Evolutionary conservation across 2,888 invertebrate genomes (phyloP).

Genomic region (Gisinianus flammeolus): DNA sequence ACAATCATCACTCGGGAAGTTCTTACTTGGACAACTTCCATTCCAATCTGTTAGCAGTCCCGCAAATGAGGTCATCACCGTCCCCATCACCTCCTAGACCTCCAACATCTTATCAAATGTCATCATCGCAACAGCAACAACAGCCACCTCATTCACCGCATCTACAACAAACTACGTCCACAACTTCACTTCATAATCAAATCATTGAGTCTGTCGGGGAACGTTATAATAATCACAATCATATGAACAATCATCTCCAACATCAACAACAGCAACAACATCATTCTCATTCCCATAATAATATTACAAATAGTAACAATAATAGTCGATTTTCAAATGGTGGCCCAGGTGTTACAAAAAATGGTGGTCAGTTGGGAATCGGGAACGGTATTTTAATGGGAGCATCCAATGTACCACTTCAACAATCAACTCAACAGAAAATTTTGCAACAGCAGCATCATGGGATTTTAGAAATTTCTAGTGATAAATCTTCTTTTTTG

Average conservation of each 20-base stretch:
- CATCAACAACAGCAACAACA: constrained; percentile 45
- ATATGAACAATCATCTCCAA: constrained; percentile 44
- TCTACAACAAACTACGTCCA: constrained; percentile 41
- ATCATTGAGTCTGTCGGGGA: constrained; percentile 52
- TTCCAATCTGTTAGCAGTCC: constrained; percentile 47
- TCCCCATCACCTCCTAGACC: constrained; percentile 45
- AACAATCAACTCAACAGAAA: constrained; percentile 9
- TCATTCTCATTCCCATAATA: constrained; percentile 14
- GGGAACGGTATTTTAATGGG: constrained; percentile 38
- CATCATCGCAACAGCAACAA: constrained; percentile 40
- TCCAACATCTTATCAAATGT: constrained; percentile 42
- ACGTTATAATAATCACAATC: constrained; percentile 43
- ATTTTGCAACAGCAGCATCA: constrained; percentile 3
- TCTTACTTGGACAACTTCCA: constrained; percentile 57
- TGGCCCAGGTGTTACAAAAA: constrained; percentile 43
- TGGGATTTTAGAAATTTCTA: not conserved
- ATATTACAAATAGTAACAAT: constrained; percentile 24
- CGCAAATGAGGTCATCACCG: constrained; percentile 27
- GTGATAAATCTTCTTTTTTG: too few species aligned
- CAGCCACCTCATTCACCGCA: constrained; percentile 43
- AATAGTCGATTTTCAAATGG: constrained; percentile 27
- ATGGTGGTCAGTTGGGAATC: constrained; percentile 49
- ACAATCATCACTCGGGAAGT: constrained; percentile 48
- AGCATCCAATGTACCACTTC: not conserved
- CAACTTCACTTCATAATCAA: constrained; percentile 53